phyloP scores from a whole-genome alignment of 2,113 vertebrate species.

The Lamprologus tigripictilis region DNA sequence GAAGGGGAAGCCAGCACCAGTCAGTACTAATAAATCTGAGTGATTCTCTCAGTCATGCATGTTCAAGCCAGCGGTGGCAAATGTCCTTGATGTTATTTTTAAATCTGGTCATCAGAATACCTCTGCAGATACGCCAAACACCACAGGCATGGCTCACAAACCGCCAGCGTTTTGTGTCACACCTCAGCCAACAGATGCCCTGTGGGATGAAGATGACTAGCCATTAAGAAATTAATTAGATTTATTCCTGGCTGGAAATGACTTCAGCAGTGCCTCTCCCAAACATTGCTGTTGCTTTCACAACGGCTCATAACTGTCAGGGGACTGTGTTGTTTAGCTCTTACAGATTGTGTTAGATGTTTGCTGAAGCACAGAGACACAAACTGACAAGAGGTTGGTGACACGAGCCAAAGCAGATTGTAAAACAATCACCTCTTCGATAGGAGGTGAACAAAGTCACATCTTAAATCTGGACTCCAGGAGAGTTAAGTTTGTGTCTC shows the following conservation, averaged over 20 bases:
- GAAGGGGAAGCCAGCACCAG: neutral
- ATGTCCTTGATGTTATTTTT: constrained; percentile 37
- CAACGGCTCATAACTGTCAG: neutral
- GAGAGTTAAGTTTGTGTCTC: neutral
- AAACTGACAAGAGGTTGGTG: neutral
- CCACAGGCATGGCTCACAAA: neutral
- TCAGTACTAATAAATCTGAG: neutral
- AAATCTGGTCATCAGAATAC: neutral
- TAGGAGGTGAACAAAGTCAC: neutral
- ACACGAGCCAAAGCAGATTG: neutral
- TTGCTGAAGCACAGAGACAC: neutral
- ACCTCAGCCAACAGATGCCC: neutral
- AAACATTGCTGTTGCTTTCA: neutral
- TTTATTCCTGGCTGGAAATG: neutral
- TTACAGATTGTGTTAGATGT: neutral
- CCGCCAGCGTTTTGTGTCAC: neutral
- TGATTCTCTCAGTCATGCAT: neutral
- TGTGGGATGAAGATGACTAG: neutral
- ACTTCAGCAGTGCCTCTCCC: neutral
- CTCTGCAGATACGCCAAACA: neutral
- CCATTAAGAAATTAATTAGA: constrained; percentile 8
- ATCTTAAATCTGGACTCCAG: neutral
- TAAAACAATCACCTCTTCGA: constrained; percentile 3
- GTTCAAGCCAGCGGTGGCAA: constrained; percentile 10
- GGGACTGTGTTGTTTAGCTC: neutral